These are phyloP conservation scores for Ectropis crepuscularia DNA, from an alignment of 2,888 invertebrate species.

Conservation along the genomic window DNA sequence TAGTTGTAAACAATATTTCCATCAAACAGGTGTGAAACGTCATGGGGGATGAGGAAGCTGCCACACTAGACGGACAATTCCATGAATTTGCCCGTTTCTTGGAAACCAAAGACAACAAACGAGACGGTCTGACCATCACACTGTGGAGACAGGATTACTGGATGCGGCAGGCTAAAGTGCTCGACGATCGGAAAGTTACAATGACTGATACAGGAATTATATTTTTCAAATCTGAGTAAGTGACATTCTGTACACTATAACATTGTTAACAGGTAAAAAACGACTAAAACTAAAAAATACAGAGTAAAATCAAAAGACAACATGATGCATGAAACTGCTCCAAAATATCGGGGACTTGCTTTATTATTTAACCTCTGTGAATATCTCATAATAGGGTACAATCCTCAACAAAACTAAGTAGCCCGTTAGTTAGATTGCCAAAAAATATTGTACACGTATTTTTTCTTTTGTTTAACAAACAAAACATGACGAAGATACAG, in stretches of 20 bases:
- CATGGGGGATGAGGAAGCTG: slow-evolving; percentile 47
- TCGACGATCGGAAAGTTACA: slow-evolving; percentile 54
- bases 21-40: background rate
- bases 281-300: too few species aligned
- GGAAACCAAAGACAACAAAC: slow-evolving; percentile 37
- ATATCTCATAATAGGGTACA: too few species aligned
- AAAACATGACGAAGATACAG: too few species aligned
- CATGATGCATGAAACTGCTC: too few species aligned
- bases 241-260: background rate
- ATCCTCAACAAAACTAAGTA: too few species aligned
- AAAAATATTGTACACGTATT: too few species aligned
- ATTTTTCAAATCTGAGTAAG: slow-evolving; percentile 47
- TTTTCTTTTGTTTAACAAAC: too few species aligned
- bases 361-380: too few species aligned
- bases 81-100: slow-evolving; percentile 47
- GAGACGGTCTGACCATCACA: slow-evolving; percentile 47
- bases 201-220: slow-evolving; percentile 58
- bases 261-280: background rate
- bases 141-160: slow-evolving; percentile 56
- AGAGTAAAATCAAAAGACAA: too few species aligned
- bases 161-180: slow-evolving; percentile 53
- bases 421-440: too few species aligned
- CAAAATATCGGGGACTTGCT: too few species aligned
- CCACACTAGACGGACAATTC: slow-evolving; percentile 56
- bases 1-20: too few species aligned